Conservation (phyloP, 2,888 invertebrate genomes). For the Megastigmus dorsalis region DNA sequence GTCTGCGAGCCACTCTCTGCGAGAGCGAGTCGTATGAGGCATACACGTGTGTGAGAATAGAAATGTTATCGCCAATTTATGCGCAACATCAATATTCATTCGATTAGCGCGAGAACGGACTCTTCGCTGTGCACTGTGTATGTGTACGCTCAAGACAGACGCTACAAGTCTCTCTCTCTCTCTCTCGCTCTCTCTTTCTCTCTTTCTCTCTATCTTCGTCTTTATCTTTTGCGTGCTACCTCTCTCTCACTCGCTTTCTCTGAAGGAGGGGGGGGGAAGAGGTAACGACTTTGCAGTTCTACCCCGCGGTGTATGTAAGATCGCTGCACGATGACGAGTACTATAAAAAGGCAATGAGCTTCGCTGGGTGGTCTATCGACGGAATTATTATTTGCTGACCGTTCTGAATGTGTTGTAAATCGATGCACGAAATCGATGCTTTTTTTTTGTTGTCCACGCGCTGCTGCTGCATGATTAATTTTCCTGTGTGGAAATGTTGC, state of each 20-base stretch:
- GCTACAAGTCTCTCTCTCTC: not conserved
- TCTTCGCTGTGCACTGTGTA: not conserved
- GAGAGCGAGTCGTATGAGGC: not conserved
- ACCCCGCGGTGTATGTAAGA: slow-evolving; percentile 47
- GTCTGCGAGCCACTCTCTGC: not conserved
- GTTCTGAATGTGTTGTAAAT: slow-evolving; percentile 15
- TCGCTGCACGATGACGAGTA: slow-evolving; percentile 3
- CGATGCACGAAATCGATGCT: slow-evolving; percentile 3
- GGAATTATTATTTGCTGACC: slow-evolving; percentile 30
- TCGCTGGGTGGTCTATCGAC: slow-evolving; percentile 53
- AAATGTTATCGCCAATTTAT: slow-evolving; percentile 55
- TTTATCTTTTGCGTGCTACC: too few relatives aligned
- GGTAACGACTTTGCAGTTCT: slow-evolving; percentile 43
- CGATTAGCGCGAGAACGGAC: slow-evolving; percentile 32
- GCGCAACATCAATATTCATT: slow-evolving; percentile 52
- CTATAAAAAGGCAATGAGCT: slow-evolving; percentile 59
- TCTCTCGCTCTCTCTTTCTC: slow-evolving; percentile 4
- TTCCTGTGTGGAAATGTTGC: too few relatives aligned
- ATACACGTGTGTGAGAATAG: slow-evolving; percentile 41
- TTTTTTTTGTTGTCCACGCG: not conserved
- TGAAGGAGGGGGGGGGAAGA: too few relatives aligned
- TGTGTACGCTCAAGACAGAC: too few relatives aligned
- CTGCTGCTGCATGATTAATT: not conserved
- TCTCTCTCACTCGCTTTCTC: not conserved
- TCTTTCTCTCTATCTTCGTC: slow-evolving; percentile 1